These are phyloP conservation scores for Dunckerocampus dactyliophorus DNA, from an alignment of 2,113 vertebrate genomes.

Conservation along the genomic window DNA sequence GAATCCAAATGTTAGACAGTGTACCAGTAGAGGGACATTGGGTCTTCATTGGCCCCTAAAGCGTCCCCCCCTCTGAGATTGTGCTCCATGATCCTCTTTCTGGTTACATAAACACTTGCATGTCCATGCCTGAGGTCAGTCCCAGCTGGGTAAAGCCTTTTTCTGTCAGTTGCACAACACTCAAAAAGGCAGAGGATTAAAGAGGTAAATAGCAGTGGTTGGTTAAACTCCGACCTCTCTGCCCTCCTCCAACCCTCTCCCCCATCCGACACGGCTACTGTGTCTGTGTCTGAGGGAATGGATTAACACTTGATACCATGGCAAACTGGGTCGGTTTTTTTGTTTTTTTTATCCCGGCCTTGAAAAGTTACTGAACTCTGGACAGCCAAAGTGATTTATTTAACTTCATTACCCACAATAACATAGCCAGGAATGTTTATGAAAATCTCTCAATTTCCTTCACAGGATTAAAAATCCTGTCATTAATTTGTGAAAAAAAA, in stretches of 20 bases:
- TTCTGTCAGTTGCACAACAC: conserved; percentile 47
- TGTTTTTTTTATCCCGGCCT: not conserved
- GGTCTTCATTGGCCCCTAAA: not conserved
- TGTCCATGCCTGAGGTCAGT: conserved; percentile 29
- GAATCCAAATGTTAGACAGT: too few species aligned
- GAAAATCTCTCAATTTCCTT: not conserved
- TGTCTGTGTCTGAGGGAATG: conserved; percentile 11
- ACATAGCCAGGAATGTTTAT: too few species aligned
- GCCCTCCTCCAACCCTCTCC: not conserved
- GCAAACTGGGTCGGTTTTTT: conserved; percentile 23
- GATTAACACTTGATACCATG: conserved; percentile 39
- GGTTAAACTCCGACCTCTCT: conserved; percentile 26
- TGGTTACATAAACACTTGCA: conserved; percentile 48
- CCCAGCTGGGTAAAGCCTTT: conserved; percentile 33
- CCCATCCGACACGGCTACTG: not conserved
- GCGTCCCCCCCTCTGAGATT: too few species aligned
- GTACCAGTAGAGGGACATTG: not conserved
- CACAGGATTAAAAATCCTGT: not conserved
- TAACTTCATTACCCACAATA: not conserved
- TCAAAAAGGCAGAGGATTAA: conserved; percentile 48
- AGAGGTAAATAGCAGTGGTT: conserved; percentile 32
- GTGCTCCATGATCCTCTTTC: not conserved
- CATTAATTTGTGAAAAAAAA: too few species aligned
- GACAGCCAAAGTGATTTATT: not conserved
- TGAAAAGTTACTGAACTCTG: conserved; percentile 5